A percentile compares a stretch with the other conserved stretches of the same genome.
Conservation (phyloP, 2,797 vertebrate species). For the Siniperca obscura region DNA sequence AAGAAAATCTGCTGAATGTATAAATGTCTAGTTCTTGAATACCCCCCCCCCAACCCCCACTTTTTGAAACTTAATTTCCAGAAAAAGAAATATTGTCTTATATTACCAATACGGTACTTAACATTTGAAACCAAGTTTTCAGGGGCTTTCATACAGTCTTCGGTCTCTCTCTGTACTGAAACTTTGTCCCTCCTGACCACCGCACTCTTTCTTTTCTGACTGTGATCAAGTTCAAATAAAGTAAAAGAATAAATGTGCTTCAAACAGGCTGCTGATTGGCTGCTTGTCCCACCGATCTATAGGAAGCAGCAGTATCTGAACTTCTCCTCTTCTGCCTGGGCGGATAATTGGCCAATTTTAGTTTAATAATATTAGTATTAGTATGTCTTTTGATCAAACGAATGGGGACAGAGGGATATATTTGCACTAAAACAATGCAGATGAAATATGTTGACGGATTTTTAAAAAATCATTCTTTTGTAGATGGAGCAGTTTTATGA, state of each 20-base stretch:
- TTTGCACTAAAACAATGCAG: not conserved
- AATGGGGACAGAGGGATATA: too few relatives aligned
- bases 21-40: not conserved
- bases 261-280: conserved; percentile 1
- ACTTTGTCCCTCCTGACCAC: conserved; percentile 14
- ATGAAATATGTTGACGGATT: not conserved
- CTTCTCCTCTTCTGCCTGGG: not conserved
- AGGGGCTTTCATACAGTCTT: not conserved
- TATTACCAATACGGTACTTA: not conserved
- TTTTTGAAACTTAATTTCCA: not conserved
- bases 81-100: not conserved
- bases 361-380: not conserved
- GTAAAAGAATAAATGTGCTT: conserved; percentile 4
- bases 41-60: too few relatives aligned
- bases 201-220: not conserved
- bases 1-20: not conserved
- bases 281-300: not conserved
- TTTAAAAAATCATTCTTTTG: not conserved
- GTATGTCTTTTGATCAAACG: not conserved
- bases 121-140: not conserved
- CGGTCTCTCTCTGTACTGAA: not conserved
- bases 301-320: conserved; percentile 12
- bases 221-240: conserved; percentile 33
- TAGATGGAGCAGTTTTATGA: not conserved
- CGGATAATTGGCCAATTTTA: conserved; percentile 28